Percentiles rank a stretch among this genome's conserved stretches.
Conservation (phyloP, 2,888 invertebrate species). For the Drosophila pseudotakahashii region DNA sequence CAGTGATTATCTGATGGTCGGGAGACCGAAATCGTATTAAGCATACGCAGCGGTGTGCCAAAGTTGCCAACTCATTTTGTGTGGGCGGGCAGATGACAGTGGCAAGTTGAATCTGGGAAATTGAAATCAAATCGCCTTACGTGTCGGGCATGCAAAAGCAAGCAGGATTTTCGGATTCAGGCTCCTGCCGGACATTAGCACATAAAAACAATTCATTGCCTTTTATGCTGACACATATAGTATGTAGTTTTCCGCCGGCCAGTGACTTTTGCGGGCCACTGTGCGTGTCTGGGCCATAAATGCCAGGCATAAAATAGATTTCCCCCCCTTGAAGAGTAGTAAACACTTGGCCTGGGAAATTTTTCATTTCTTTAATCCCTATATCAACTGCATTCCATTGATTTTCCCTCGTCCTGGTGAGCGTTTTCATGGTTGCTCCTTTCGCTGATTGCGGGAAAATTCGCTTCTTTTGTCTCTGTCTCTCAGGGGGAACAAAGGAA, state of each 20-base stretch:
- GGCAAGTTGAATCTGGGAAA: slow-evolving; percentile 70
- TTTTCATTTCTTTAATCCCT: slow-evolving; percentile 30
- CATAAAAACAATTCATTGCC: slow-evolving; percentile 79
- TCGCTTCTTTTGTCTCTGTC: slow-evolving; percentile 23
- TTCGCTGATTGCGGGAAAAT: slow-evolving; percentile 40
- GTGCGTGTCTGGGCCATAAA: slow-evolving; percentile 62
- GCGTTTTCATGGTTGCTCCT: slow-evolving; percentile 29
- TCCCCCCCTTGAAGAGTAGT: slow-evolving; percentile 14
- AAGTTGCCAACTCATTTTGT: slow-evolving; percentile 56
- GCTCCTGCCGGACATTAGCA: slow-evolving; percentile 63
- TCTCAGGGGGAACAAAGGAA: slow-evolving; percentile 47
- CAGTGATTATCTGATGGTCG: slow-evolving; percentile 48
- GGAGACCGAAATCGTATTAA: slow-evolving; percentile 16
- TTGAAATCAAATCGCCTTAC: slow-evolving; percentile 83
- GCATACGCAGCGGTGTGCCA: slow-evolving; percentile 48
- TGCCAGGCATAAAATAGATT: slow-evolving; percentile 30
- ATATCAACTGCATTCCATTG: slow-evolving; percentile 36
- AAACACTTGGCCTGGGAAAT: not conserved
- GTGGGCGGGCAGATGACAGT: slow-evolving; percentile 53
- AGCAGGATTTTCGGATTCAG: not conserved
- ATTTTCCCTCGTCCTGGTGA: slow-evolving; percentile 18
- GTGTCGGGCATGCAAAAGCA: slow-evolving; percentile 75
- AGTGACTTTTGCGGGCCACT: slow-evolving; percentile 16
- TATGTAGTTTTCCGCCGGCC: slow-evolving; percentile 22
- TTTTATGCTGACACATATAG: slow-evolving; percentile 74